phyloP scores from a whole-genome alignment of 2,797 vertebrate genomes.

The Molossus alvarezi region DNA sequence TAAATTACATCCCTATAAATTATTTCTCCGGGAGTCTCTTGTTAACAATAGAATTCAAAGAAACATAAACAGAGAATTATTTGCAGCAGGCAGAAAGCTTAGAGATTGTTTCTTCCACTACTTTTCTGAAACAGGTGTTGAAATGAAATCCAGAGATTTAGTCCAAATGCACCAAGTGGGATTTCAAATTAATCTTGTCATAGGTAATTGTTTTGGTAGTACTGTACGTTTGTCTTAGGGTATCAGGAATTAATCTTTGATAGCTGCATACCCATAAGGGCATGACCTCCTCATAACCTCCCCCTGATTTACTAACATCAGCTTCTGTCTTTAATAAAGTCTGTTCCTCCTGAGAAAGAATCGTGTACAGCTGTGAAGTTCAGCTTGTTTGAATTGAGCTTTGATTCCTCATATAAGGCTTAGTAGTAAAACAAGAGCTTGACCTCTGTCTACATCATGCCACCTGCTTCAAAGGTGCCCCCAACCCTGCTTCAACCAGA shows the following conservation, averaged over 20 bases:
- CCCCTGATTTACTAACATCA: not conserved
- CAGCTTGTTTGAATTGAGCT: not conserved
- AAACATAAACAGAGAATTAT: constrained; percentile 63
- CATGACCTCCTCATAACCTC: not conserved
- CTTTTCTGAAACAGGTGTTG: constrained; percentile 53
- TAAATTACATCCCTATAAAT: constrained; percentile 40
- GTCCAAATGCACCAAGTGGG: not conserved
- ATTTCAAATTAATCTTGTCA: constrained; percentile 46
- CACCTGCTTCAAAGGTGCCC: not conserved
- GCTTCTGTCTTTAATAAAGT: not conserved
- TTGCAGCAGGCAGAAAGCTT: not conserved
- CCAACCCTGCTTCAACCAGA: not conserved
- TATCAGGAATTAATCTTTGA: constrained; percentile 23
- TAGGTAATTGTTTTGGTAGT: constrained; percentile 29
- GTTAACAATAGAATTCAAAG: constrained; percentile 25
- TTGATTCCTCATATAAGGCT: not conserved
- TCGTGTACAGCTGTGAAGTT: not conserved
- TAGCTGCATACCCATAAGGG: not conserved
- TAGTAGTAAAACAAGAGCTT: not conserved
- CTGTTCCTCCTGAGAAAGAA: not conserved
- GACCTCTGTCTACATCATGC: not conserved
- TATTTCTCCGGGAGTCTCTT: constrained; percentile 25
- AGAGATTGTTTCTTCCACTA: constrained; percentile 10
- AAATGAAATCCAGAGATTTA: constrained; percentile 50
- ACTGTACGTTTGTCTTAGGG: not conserved